Conservation (phyloP, 2,888 invertebrate genomes). For the Noctua janthina region DNA sequence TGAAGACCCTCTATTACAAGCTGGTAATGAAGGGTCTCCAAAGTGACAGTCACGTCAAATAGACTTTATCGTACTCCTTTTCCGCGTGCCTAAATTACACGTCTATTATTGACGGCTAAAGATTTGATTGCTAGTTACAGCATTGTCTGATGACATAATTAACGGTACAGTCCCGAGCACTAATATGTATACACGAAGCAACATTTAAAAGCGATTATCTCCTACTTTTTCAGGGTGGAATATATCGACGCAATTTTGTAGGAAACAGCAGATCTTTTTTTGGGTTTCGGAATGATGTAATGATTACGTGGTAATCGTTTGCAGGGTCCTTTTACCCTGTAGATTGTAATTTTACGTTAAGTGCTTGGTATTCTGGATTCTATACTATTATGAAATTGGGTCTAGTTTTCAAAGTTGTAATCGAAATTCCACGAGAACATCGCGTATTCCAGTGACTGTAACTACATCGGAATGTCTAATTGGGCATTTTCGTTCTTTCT, state of each 20-base stretch:
- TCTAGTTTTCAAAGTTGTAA: background rate
- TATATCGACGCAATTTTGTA: background rate
- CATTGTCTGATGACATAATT: background rate
- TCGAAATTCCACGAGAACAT: background rate
- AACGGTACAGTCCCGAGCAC: background rate
- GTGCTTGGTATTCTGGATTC: background rate
- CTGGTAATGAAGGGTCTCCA: background rate
- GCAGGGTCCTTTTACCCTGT: background rate
- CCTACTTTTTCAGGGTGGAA: background rate
- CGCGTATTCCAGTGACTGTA: background rate
- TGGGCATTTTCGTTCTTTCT: background rate
- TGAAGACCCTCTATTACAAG: too few relatives aligned
- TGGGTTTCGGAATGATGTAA: background rate
- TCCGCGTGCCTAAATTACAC: background rate
- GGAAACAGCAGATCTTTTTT: background rate
- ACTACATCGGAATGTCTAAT: background rate
- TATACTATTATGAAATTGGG: background rate
- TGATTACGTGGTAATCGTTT: background rate
- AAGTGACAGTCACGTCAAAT: background rate
- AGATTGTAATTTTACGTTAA: background rate
- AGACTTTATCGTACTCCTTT: background rate
- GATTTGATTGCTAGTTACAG: background rate
- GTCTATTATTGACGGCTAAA: background rate
- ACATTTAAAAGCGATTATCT: background rate
- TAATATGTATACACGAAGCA: background rate